A percentile compares a stretch with the other conserved stretches of the same genome.
These are phyloP conservation scores for Virgularia gustaviana DNA, from an alignment of 92 coral and sea anemone species.

Conservation along the genomic window DNA sequence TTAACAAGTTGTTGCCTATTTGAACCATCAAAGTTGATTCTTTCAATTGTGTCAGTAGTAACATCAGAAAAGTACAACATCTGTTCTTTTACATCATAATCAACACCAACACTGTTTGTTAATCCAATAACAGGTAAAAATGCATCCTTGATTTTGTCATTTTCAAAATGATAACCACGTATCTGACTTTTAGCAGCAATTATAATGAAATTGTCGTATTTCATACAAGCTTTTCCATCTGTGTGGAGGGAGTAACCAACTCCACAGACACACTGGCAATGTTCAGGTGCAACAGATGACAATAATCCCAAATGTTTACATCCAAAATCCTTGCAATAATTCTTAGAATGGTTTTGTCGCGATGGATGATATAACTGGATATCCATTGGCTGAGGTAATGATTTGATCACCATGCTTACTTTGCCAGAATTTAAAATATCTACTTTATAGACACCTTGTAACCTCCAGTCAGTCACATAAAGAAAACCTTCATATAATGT, in stretches of 20 bases:
- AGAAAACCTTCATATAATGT: conserved; percentile 63
- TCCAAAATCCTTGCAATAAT: conserved; percentile 63
- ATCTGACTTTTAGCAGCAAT: conserved; percentile 70
- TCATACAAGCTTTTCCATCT: conserved; percentile 59
- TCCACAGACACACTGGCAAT: conserved; percentile 73
- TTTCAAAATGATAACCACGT: conserved; percentile 63
- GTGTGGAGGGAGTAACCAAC: conserved; percentile 57
- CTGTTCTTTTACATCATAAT: conserved; percentile 66
- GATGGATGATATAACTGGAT: conserved; percentile 71
- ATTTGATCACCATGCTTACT: conserved; percentile 36
- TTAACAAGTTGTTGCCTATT: conserved; percentile 58
- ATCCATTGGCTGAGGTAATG: conserved; percentile 76
- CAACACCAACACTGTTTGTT: conserved; percentile 74
- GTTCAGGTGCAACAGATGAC: conserved; percentile 38
- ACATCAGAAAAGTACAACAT: conserved; percentile 73
- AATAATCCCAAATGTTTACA: conserved; percentile 74
- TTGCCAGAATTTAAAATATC: conserved; percentile 64
- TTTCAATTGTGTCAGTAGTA: conserved; percentile 60
- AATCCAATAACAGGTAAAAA: conserved; percentile 65
- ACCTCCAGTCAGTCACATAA: conserved; percentile 81
- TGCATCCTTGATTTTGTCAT: conserved; percentile 50
- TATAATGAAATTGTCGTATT: conserved; percentile 56
- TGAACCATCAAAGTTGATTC: conserved; percentile 59
- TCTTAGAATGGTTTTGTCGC: conserved; percentile 64
- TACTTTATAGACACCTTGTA: conserved; percentile 70